phyloP scores from a whole-genome alignment of 2,797 vertebrate species.

The Tinamus major region DNA sequence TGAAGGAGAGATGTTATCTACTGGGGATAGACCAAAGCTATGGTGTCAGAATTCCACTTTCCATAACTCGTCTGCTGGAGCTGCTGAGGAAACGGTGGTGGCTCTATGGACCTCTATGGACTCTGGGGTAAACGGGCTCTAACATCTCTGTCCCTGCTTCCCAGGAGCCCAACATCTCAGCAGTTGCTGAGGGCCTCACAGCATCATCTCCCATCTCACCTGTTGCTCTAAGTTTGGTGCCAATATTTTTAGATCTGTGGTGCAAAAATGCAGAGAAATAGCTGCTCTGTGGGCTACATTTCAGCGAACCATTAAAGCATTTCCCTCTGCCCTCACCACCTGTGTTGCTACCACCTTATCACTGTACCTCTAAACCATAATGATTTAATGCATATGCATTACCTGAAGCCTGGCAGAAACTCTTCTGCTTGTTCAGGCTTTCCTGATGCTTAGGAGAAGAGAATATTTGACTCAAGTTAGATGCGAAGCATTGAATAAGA shows the following conservation, averaged over 20 bases:
- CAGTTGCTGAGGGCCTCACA: background rate
- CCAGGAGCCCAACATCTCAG: background rate
- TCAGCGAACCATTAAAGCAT: background rate
- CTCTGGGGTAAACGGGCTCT: background rate
- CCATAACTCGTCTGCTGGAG: background rate
- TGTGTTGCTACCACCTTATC: rapidly evolving
- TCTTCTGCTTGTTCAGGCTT: background rate
- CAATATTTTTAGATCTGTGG: background rate
- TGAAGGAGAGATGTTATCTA: background rate
- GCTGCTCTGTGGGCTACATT: rapidly evolving
- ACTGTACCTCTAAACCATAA: rapidly evolving
- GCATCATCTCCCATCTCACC: background rate
- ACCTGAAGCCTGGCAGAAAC: background rate
- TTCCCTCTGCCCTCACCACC: background rate
- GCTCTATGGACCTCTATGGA: background rate
- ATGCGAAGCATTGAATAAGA: background rate
- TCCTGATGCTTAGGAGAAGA: background rate
- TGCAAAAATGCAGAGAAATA: background rate
- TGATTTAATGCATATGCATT: background rate
- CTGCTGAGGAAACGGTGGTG: background rate
- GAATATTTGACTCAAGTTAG: background rate
- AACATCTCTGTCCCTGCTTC: rapidly evolving
- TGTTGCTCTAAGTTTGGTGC: background rate
- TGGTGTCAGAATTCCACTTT: too few species aligned
- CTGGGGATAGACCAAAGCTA: background rate